Evolutionary conservation across 1,140 invertebrate species (phyloP).

Genomic region (Anthonomus grandis): DNA sequence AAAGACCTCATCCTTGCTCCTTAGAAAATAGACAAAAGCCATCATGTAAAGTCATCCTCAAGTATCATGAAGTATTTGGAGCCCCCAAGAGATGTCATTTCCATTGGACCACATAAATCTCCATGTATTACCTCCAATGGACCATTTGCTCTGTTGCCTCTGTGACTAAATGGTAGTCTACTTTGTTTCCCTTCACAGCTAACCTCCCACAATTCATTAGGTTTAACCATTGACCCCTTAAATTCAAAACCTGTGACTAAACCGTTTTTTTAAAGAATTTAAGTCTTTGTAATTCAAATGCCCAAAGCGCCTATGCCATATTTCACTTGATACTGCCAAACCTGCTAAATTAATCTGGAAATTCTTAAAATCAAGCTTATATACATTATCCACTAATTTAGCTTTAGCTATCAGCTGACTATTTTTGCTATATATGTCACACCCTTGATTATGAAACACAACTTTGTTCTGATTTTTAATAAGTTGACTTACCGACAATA

Average conservation of each 20-base stretch:
- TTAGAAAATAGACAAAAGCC: constrained; percentile 45
- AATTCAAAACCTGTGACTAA: constrained; percentile 23
- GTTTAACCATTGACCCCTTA: constrained; percentile 16
- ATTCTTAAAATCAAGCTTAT: constrained; percentile 41
- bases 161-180: constrained; percentile 34
- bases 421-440: constrained; percentile 26
- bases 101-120: constrained; percentile 40
- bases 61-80: constrained; percentile 47
- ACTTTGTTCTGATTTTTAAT: constrained; percentile 26
- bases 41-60: constrained; percentile 46
- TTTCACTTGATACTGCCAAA: constrained; percentile 19
- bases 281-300: constrained; percentile 35
- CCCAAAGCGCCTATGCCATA: constrained; percentile 37
- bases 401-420: constrained; percentile 28
- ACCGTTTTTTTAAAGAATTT: constrained; percentile 23
- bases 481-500: constrained; percentile 28
- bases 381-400: constrained; percentile 31
- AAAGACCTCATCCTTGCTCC: constrained; percentile 38
- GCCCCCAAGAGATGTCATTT: constrained; percentile 37
- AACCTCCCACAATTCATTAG: constrained; percentile 30
- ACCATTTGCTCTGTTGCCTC: constrained; percentile 25
- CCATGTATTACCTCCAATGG: constrained; percentile 44
- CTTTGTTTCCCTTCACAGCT: constrained; percentile 43
- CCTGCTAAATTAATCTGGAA: constrained; percentile 19
- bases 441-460: constrained; percentile 27